A percentile compares a stretch with the other conserved stretches of the same genome.
These are phyloP conservation scores for Plotosus lineatus DNA, from an alignment of 2,113 vertebrate genomes.

Conservation along the genomic window DNA sequence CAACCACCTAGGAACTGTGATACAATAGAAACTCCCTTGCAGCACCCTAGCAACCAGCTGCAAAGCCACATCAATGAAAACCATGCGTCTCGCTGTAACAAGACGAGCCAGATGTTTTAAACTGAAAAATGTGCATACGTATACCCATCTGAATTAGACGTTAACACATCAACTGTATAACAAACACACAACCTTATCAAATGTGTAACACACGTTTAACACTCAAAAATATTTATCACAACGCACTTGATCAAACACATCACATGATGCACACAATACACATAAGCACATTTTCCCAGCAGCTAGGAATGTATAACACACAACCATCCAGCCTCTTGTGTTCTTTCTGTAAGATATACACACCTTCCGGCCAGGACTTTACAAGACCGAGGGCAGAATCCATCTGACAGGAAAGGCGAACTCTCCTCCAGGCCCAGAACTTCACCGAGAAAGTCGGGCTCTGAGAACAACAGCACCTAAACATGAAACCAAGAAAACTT, in stretches of 20 bases:
- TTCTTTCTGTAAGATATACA: slow-evolving; percentile 9
- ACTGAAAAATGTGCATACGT: neutral
- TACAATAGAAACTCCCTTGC: neutral
- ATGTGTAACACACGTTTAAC: no score
- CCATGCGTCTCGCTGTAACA: slow-evolving; percentile 78
- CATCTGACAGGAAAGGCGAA: slow-evolving; percentile 72
- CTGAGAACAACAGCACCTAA: slow-evolving; percentile 90
- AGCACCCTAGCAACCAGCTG: neutral
- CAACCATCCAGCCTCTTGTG: slow-evolving; percentile 76
- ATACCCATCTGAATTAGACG: no score
- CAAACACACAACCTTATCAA: neutral
- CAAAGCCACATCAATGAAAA: neutral
- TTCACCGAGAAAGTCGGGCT: slow-evolving; percentile 82
- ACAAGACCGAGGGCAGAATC: slow-evolving; percentile 83
- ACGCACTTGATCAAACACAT: no score
- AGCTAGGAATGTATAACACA: slow-evolving; percentile 24
- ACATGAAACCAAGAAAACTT: neutral
- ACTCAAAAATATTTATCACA: no score
- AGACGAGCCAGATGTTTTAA: neutral
- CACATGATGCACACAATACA: no score
- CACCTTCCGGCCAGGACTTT: slow-evolving; percentile 88
- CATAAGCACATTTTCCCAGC: no score
- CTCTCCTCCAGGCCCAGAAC: slow-evolving; percentile 78
- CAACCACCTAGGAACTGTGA: neutral
- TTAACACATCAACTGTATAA: neutral